Conservation (phyloP, 1,140 invertebrate genomes). For the Venturia canescens region DNA sequence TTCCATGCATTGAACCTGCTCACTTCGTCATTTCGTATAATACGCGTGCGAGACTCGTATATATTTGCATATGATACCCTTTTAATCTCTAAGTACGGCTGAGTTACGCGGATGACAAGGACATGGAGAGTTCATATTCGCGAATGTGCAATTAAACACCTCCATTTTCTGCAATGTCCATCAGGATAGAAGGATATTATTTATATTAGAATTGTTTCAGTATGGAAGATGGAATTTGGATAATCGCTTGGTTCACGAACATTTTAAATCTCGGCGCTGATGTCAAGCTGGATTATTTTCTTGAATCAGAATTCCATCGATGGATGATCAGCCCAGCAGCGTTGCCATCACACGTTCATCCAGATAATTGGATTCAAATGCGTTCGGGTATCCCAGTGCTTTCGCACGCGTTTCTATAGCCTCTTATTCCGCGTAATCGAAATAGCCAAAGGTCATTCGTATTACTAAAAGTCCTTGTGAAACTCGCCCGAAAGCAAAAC, state of each 20-base stretch:
- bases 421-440: not conserved
- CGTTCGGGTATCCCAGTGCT: not conserved
- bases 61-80: constrained; percentile 50
- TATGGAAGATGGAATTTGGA: not conserved
- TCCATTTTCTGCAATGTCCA: not conserved
- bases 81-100: constrained; percentile 46
- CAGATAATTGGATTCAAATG: constrained; percentile 4
- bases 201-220: not conserved
- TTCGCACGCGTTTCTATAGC: not conserved
- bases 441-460: constrained; percentile 42
- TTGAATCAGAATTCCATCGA: not conserved
- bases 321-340: not conserved
- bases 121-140: not conserved
- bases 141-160: not conserved
- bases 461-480: constrained; percentile 40
- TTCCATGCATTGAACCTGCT: constrained; percentile 11
- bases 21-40: constrained; percentile 32
- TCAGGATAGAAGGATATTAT: not conserved
- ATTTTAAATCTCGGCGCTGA: not conserved
- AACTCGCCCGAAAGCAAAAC: constrained; percentile 47
- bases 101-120: constrained; percentile 4
- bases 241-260: too few species aligned
- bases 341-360: not conserved
- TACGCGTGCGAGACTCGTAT: constrained; percentile 18
- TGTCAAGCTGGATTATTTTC: not conserved